A percentile compares a stretch with the other conserved stretches of the same genome.
These are phyloP conservation scores for roundworm (Caenorhabditis elegans) DNA, from an alignment of 1,140 invertebrate species.

Conservation along the genomic window WBcel235 BX284605.5:13201501-13202000, in stretches of 20 bases:
- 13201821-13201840: slow-evolving; percentile 26
- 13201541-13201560: slow-evolving; percentile 30
- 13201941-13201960: slow-evolving; percentile 51
- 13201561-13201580: too few relatives aligned
- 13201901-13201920: slow-evolving; percentile 48
- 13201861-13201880: background rate
- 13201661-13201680: slow-evolving; percentile 41
- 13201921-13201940: slow-evolving; percentile 50
- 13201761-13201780: background rate
- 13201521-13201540: slow-evolving; percentile 48
- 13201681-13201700: slow-evolving; percentile 44
- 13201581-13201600: too few relatives aligned
- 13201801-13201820: slow-evolving; percentile 41
- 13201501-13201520: slow-evolving; percentile 39
- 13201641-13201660: slow-evolving; percentile 45
- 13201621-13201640: too few relatives aligned
- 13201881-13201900: slow-evolving; percentile 45
- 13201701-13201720: background rate
- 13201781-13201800: slow-evolving; percentile 37
- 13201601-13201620: too few relatives aligned
- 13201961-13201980: slow-evolving; percentile 55
- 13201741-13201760: slow-evolving; percentile 2
- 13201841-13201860: background rate
- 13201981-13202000: slow-evolving; percentile 51
- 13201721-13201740: slow-evolving; percentile 31